Conservation (phyloP, 2,888 invertebrate genomes). For the Muschampia staudingeri region DNA sequence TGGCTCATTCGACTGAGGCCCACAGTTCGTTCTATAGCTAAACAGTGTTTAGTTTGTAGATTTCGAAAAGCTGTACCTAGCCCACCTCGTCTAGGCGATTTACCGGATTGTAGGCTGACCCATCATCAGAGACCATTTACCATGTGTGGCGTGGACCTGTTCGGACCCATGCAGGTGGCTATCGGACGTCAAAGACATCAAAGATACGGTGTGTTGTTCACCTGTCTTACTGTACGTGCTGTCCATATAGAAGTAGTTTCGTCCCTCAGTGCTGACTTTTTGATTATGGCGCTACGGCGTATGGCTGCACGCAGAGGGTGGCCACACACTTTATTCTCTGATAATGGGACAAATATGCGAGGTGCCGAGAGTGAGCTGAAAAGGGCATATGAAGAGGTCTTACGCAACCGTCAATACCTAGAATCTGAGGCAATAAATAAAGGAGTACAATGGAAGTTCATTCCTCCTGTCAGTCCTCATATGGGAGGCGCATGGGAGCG, state of each 20-base stretch:
- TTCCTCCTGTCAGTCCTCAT: conserved; percentile 61
- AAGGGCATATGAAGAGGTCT: conserved; percentile 15
- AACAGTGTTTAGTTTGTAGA: conserved; percentile 23
- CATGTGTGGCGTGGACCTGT: conserved; percentile 57
- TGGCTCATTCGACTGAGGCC: conserved; percentile 64
- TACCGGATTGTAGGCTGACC: conserved; percentile 48
- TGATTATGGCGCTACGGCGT: conserved; percentile 66
- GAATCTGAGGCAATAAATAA: conserved; percentile 11
- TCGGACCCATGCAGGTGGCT: conserved; percentile 39
- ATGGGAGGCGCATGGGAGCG: conserved; percentile 67
- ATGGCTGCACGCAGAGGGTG: conserved; percentile 66
- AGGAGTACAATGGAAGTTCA: conserved; percentile 56
- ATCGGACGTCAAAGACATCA: conserved; percentile 53
- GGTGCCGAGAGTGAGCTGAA: conserved; percentile 35
- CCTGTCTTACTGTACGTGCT: conserved; percentile 65
- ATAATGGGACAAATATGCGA: conserved; percentile 57
- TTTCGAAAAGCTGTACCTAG: neutral
- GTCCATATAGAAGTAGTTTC: conserved; percentile 62
- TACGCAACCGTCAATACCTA: neutral
- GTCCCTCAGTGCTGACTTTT: conserved; percentile 55
- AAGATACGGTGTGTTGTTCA: conserved; percentile 64
- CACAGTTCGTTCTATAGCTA: neutral
- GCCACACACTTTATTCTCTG: conserved; percentile 57
- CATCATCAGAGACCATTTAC: conserved; percentile 59
- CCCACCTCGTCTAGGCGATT: conserved; percentile 46